Conservation (phyloP, 2,797 vertebrate genomes). For the Rallus crepitans region DNA sequence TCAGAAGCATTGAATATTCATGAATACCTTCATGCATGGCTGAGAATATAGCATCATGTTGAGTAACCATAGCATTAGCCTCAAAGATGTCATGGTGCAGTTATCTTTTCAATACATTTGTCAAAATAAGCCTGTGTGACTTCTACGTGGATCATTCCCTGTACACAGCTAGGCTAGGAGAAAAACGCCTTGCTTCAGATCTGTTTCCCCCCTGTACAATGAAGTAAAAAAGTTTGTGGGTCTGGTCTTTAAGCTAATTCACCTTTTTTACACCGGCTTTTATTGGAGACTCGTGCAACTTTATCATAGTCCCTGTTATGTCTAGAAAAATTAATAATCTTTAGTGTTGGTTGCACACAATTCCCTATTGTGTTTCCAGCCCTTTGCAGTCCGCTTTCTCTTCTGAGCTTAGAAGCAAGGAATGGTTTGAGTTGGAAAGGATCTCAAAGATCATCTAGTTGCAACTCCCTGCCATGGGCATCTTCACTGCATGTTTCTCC, state of each 20-base stretch:
- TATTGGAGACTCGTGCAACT: background rate
- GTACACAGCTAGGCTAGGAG: background rate
- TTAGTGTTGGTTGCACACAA: background rate
- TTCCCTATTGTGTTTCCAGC: background rate
- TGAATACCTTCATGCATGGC: background rate
- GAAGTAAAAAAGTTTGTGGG: background rate
- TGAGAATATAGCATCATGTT: background rate
- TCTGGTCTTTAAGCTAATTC: background rate
- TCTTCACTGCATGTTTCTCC: background rate
- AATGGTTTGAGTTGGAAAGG: too few relatives aligned
- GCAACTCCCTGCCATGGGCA: too few relatives aligned
- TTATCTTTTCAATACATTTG: background rate
- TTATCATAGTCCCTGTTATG: background rate
- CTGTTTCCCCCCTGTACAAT: background rate
- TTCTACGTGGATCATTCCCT: background rate
- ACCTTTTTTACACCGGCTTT: background rate
- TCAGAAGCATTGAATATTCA: background rate
- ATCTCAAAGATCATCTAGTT: too few relatives aligned
- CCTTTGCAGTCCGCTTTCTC: background rate
- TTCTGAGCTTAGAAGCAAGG: background rate
- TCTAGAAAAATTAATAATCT: background rate
- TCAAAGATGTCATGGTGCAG: background rate
- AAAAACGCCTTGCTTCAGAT: background rate
- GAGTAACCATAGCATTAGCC: background rate
- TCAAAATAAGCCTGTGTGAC: background rate